A percentile compares a stretch with the other conserved stretches of the same genome.
Conservation (phyloP, 2,888 invertebrate species). For the Cyclophora punctaria region DNA sequence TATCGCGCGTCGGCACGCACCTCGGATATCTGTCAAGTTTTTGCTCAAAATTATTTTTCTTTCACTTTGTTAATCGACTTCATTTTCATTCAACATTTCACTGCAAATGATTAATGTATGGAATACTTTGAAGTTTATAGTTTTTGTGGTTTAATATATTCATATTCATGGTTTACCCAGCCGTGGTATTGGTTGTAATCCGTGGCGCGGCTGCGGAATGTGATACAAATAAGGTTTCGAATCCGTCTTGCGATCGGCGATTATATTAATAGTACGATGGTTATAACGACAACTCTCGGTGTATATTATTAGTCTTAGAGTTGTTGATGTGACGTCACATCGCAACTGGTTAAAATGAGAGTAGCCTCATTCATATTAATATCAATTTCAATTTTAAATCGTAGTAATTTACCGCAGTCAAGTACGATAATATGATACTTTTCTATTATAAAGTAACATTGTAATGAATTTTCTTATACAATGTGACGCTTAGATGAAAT, state of each 20-base stretch:
- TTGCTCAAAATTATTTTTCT: not conserved
- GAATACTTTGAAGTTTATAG: too few species aligned
- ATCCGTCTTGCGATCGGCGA: constrained; percentile 20
- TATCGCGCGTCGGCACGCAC: not conserved
- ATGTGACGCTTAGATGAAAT: too few species aligned
- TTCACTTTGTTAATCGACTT: too few species aligned
- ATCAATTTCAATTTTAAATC: not conserved
- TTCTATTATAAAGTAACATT: too few species aligned
- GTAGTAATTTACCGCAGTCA: too few species aligned
- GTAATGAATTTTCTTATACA: too few species aligned
- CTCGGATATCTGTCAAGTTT: not conserved
- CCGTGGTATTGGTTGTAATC: too few species aligned
- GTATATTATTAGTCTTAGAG: constrained; percentile 10
- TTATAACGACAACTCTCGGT: constrained; percentile 23
- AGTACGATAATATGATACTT: too few species aligned
- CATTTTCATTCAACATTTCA: not conserved
- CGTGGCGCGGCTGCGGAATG: too few species aligned
- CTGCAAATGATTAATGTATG: not conserved
- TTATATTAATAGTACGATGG: constrained; percentile 26
- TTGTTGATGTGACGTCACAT: constrained; percentile 19
- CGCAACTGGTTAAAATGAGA: constrained; percentile 43
- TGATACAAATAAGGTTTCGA: constrained; percentile 8
- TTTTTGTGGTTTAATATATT: too few species aligned
- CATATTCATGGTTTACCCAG: too few species aligned
- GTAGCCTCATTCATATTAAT: constrained; percentile 16